phyloP scores from a whole-genome alignment of 1,140 invertebrate genomes.

The Drosophila rhopaloa region DNA sequence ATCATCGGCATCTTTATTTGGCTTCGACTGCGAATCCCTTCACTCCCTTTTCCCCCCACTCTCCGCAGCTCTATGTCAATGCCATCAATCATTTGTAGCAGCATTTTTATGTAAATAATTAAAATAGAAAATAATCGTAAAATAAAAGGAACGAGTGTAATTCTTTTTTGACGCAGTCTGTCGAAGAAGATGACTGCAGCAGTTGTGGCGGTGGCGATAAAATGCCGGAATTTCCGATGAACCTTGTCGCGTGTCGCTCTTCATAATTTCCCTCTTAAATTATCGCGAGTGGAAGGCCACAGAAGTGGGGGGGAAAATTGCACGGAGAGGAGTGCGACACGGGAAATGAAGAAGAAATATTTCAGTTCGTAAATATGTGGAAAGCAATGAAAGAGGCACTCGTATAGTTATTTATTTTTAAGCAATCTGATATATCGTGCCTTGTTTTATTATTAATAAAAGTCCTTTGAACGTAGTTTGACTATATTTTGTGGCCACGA shows the following conservation, averaged over 20 bases:
- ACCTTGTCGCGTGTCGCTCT: constrained; percentile 46
- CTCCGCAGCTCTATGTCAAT: constrained; percentile 30
- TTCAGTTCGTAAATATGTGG: background rate
- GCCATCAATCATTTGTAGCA: constrained; percentile 71
- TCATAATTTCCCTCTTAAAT: constrained; percentile 45
- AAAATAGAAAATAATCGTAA: constrained; percentile 68
- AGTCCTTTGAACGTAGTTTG: no score
- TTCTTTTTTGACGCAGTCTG: constrained; percentile 41
- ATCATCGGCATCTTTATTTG: constrained; percentile 31
- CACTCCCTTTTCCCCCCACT: background rate
- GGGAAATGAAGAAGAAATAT: constrained; percentile 27
- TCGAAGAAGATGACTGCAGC: constrained; percentile 38
- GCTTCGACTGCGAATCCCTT: constrained; percentile 19
- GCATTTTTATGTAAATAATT: constrained; percentile 71
- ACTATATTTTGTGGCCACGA: no score
- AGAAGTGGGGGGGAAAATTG: background rate
- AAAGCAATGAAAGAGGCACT: background rate
- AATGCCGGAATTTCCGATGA: constrained; percentile 38
- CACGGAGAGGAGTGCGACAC: background rate
- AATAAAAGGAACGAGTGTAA: constrained; percentile 19
- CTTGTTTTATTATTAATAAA: no score
- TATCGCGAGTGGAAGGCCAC: constrained; percentile 30
- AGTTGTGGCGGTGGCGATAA: constrained; percentile 23
- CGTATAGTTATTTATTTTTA: background rate
- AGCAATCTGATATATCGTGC: no score